Base-by-base conservation (phyloP, 2,113 vertebrate species). In the Spheniscus mendiculus region DNA sequence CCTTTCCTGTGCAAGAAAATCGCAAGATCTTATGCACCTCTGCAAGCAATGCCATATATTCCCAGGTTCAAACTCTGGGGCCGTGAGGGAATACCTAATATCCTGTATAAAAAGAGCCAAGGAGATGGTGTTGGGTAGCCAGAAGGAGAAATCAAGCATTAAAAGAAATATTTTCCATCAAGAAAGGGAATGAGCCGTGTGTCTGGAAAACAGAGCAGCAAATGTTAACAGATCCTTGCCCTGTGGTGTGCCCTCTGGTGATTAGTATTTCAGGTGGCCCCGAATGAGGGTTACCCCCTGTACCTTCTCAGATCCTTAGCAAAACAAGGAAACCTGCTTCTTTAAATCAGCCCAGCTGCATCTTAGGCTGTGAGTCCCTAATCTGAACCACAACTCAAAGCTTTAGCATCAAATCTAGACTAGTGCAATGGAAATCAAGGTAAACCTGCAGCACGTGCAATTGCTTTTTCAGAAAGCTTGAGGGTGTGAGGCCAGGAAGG, bases 31-130 rank as follows among this genome's bases (percentile, higher is more conserved):
- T 73, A 18, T 1, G 3, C 30, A 56, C 13, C 38, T 79, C 44
- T 58, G 21, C 40, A 77, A 66, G n/a, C 22, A 8, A 13, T 16
- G 16, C 32, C 40, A 5, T 40, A 6, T 29, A 12, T 38, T 67
- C 22, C 21, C 38, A 61, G 30, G 34, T 36, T 71, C 40, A 83
- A 3, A 30, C 26, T 76, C 42, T 56, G 42, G 50, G 6, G 21
- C 40, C 0, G 0, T 18, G 23, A 44, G 20, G 49, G 8, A 15
- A 21, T 63, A 53, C 38, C 25, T 79, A 1, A 40, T 10, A 9
- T 67, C 47, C 36, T 58, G 45, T 80, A 40, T 34, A 45, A 69
- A 58, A 32, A 76, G 23, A 38, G 22, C 6, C 17, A 36, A 16
- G 13, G 32, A 88, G 32, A 61, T 3, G 7, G 15, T 55, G 5